phyloP scores from a whole-genome alignment of 2,113 vertebrate genomes.

The Propithecus coquereli region DNA sequence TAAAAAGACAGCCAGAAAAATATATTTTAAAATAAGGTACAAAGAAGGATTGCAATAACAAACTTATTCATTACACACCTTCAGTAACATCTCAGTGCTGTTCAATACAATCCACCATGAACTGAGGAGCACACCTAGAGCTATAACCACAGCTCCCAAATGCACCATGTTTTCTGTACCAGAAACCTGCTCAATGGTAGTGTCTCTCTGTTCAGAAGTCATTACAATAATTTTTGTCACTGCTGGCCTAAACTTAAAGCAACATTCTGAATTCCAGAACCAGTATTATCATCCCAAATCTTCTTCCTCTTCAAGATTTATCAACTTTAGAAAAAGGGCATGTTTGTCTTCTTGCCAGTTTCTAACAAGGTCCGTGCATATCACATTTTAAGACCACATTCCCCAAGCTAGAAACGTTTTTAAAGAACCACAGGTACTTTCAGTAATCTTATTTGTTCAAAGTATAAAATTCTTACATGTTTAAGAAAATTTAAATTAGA shows the following conservation, averaged over 20 bases:
- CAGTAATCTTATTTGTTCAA: conserved; percentile 55
- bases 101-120: not conserved
- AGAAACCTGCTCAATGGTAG: not conserved
- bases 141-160: not conserved
- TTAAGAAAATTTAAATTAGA: conserved; percentile 48
- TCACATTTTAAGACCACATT: conserved; percentile 33
- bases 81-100: not conserved
- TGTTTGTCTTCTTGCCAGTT: conserved; percentile 9
- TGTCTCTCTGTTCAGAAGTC: conserved; percentile 5
- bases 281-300: not conserved
- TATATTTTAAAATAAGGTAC: conserved; percentile 20
- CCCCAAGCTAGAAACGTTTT: conserved; percentile 42
- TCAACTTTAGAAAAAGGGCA: conserved; percentile 14
- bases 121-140: not conserved
- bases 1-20: conserved; percentile 32
- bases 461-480: conserved; percentile 66
- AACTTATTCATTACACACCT: not conserved
- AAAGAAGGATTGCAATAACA: conserved; percentile 7
- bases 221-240: not conserved
- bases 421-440: conserved; percentile 61
- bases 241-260: not conserved
- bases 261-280: conserved; percentile 11
- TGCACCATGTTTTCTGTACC: not conserved
- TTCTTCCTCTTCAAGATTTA: not conserved
- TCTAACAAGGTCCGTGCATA: conserved; percentile 30